These are phyloP conservation scores for Rosalia funebris DNA, from an alignment of 2,888 invertebrate genomes.

Conservation along the genomic window DNA sequence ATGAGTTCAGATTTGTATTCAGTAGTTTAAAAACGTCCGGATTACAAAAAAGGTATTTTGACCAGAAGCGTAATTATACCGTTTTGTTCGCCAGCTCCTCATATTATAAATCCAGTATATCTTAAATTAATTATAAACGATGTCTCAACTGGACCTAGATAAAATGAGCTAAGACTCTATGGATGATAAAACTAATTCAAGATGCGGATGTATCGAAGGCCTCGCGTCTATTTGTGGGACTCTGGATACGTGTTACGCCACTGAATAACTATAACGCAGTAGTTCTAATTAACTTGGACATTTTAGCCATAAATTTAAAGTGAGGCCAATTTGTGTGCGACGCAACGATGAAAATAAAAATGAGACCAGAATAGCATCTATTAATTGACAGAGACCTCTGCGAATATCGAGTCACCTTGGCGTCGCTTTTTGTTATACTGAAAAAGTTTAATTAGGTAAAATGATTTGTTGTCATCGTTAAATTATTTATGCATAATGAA, in stretches of 20 bases:
- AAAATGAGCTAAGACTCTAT: no score
- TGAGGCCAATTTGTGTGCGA: conserved; percentile 55
- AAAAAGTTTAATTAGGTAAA: conserved; percentile 30
- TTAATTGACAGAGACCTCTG: conserved; percentile 52
- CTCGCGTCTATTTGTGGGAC: conserved; percentile 12
- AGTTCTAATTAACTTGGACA: conserved; percentile 60
- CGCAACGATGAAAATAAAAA: conserved; percentile 54
- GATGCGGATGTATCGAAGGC: not conserved
- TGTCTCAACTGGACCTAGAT: no score
- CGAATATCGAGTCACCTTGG: conserved; percentile 33
- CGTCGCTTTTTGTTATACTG: conserved; percentile 17
- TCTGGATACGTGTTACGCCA: conserved; percentile 30
- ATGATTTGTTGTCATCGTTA: conserved; percentile 30
- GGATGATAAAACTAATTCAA: not conserved
- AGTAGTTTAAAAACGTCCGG: no score
- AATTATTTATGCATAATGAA: conserved; percentile 18
- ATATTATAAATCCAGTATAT: no score
- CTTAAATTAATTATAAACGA: no score
- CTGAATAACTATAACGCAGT: conserved; percentile 51
- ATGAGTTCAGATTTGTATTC: no score
- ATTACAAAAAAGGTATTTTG: no score
- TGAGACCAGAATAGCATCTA: conserved; percentile 55
- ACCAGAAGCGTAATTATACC: no score
- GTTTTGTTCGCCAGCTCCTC: no score
- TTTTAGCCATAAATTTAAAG: conserved; percentile 58